Percentiles rank a stretch among this genome's conserved stretches.
phyloP scores from a whole-genome alignment of 2,113 vertebrate genomes.

The Peromyscus polionotus region DNA sequence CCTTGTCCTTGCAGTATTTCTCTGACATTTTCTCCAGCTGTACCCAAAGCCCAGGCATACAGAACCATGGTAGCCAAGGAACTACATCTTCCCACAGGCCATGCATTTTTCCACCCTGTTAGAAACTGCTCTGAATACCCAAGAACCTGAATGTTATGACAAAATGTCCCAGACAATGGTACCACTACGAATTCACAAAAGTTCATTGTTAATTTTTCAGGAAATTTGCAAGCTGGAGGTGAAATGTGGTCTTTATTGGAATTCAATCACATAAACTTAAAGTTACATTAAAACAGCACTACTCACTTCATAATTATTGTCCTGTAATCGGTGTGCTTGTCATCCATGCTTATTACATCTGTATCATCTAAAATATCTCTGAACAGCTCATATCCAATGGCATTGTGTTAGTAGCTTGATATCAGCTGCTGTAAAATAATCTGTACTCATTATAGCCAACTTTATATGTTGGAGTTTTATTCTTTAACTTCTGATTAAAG shows the following conservation, averaged over 20 bases:
- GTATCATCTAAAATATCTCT: background rate
- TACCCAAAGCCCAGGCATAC: background rate
- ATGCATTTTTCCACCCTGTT: background rate
- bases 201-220: background rate
- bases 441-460: background rate
- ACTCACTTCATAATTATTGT: background rate
- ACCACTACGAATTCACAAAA: background rate
- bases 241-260: background rate
- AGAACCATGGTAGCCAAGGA: background rate
- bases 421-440: background rate
- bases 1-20: background rate
- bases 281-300: background rate
- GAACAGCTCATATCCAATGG: background rate
- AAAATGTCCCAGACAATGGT: background rate
- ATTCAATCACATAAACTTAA: background rate
- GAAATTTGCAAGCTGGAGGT: background rate
- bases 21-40: background rate
- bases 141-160: background rate
- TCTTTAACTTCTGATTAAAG: background rate
- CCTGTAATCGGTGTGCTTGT: background rate
- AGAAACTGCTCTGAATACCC: background rate
- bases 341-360: background rate
- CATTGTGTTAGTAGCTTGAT: background rate
- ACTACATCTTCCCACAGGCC: background rate
- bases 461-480: background rate